Evolutionary conservation across 2,797 vertebrate species (phyloP).

Genomic region (Sebastes variabilis): DNA sequence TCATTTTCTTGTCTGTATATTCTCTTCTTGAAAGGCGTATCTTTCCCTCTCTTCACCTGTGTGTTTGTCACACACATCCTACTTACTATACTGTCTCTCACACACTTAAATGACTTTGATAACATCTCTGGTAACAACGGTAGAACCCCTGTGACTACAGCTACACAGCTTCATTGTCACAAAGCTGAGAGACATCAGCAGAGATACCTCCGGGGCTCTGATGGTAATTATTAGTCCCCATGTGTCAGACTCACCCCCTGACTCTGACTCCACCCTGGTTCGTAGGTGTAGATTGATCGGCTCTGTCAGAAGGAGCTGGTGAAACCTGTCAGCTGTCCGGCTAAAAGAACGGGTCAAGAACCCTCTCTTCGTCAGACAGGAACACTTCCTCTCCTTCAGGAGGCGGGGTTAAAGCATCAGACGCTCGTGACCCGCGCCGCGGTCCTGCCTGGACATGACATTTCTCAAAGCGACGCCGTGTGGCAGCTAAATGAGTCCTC

Average conservation of each 20-base stretch:
- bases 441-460: conserved; percentile 56
- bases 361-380: background rate
- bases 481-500: conserved; percentile 48
- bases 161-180: background rate
- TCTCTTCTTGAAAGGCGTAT: background rate
- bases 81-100: background rate
- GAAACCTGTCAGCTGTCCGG: background rate
- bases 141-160: conserved; percentile 8
- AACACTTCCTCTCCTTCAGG: background rate
- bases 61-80: conserved; percentile 21
- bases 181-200: background rate
- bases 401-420: background rate
- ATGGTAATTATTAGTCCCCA: conserved; percentile 13
- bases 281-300: conserved; percentile 1
- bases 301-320: background rate
- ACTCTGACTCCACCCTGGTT: background rate
- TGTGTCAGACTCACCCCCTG: conserved; percentile 12
- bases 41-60: conserved; percentile 1
- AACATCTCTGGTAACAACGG: conserved; percentile 9
- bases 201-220: background rate
- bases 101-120: conserved; percentile 31
- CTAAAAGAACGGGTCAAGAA: background rate
- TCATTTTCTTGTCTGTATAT: conserved; percentile 14
- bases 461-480: conserved; percentile 64
- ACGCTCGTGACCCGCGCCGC: background rate